A percentile compares a stretch with the other conserved stretches of the same genome.
Conservation (phyloP, 2,888 invertebrate genomes). For the Pemphredon lugubris region DNA sequence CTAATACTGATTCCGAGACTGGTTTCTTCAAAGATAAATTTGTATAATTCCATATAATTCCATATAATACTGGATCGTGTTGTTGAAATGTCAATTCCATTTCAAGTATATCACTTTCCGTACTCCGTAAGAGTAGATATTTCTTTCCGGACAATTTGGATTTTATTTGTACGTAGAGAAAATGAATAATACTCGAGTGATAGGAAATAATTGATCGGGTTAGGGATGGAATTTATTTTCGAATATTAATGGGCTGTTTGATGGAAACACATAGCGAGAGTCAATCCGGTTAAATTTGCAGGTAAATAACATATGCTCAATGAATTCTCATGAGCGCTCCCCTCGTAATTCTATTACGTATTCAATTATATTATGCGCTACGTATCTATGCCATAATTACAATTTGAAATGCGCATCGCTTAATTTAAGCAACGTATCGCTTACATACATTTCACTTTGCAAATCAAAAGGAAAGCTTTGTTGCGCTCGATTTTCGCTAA, state of each 20-base stretch:
- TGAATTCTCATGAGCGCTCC: conserved; percentile 9
- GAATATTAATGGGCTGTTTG: conserved; percentile 46
- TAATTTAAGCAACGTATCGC: conserved; percentile 2
- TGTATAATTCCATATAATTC: no score
- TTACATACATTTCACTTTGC: not conserved
- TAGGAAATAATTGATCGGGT: no score
- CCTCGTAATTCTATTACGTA: conserved; percentile 24
- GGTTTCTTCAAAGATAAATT: no score
- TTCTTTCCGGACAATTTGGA: no score
- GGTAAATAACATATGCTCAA: conserved; percentile 41
- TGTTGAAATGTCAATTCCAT: no score
- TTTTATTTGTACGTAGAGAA: no score
- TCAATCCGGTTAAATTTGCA: conserved; percentile 49
- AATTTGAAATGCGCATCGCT: not conserved
- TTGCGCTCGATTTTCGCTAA: no score
- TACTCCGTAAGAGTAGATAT: no score
- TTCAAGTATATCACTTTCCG: no score
- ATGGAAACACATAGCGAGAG: conserved; percentile 28
- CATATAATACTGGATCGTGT: no score
- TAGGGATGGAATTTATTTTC: conserved; percentile 52
- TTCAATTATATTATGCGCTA: conserved; percentile 12
- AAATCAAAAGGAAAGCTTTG: not conserved
- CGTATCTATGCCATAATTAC: not conserved
- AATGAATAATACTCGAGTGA: no score
- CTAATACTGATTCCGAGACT: no score